Conservation (phyloP, 1,140 invertebrate genomes). For the Danaus plexippus region DNA sequence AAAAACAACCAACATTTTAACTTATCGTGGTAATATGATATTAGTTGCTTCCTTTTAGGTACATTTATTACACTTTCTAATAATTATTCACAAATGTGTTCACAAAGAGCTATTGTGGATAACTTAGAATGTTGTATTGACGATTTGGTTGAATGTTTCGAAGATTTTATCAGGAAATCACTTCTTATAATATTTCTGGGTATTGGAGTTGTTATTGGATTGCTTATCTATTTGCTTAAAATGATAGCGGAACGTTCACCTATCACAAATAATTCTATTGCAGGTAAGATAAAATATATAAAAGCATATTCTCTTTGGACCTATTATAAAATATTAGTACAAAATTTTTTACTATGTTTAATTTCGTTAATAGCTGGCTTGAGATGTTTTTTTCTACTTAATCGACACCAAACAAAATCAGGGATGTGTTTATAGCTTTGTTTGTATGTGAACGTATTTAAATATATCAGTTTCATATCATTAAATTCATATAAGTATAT, state of each 20-base stretch:
- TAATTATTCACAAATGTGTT: slow-evolving; percentile 32
- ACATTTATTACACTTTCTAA: slow-evolving; percentile 55
- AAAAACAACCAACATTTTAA: neutral
- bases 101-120: slow-evolving; percentile 26
- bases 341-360: too few relatives aligned
- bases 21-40: neutral
- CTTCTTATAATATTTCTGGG: slow-evolving; percentile 33
- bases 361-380: too few relatives aligned
- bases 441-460: too few relatives aligned
- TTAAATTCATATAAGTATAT: too few relatives aligned
- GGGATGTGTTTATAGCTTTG: too few relatives aligned
- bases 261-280: slow-evolving; percentile 4
- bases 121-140: slow-evolving; percentile 44
- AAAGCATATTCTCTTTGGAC: too few relatives aligned
- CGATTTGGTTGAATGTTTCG: slow-evolving; percentile 38
- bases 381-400: too few relatives aligned
- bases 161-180: slow-evolving; percentile 45
- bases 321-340: too few relatives aligned
- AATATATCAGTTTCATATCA: too few relatives aligned
- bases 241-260: slow-evolving; percentile 17
- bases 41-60: slow-evolving; percentile 32
- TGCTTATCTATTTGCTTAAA: slow-evolving; percentile 38
- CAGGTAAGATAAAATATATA: slow-evolving; percentile 7
- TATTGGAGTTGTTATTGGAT: slow-evolving; percentile 26
- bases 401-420: too few relatives aligned